Percentiles rank a stretch among this genome's conserved stretches.
Evolutionary conservation across 2,888 invertebrate species (phyloP).

Genomic region (Ennomos fuscantarius): DNA sequence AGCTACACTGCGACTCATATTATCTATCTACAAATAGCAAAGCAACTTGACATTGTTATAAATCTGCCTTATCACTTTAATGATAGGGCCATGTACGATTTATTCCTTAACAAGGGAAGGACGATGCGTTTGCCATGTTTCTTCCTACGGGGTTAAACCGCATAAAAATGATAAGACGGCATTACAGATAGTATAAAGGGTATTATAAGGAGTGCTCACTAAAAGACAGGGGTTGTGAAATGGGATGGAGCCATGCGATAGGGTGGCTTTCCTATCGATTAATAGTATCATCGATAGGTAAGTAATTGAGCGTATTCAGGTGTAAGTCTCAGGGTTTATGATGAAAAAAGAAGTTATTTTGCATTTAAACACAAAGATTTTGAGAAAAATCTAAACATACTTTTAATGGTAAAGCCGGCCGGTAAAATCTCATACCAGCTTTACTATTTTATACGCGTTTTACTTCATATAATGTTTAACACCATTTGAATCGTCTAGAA

Average conservation of each 20-base stretch:
- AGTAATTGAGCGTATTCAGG: slow-evolving; percentile 49
- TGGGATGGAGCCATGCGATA: slow-evolving; percentile 64
- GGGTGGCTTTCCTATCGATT: slow-evolving; percentile 50
- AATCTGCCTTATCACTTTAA: slow-evolving; percentile 62
- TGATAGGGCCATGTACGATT: slow-evolving; percentile 49
- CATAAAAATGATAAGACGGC: slow-evolving; percentile 79
- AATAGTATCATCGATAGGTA: slow-evolving; percentile 48
- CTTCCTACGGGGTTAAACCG: slow-evolving; percentile 63
- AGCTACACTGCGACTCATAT: slow-evolving; percentile 35
- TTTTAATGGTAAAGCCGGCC: too few relatives aligned
- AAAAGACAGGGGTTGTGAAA: slow-evolving; percentile 54
- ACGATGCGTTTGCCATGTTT: slow-evolving; percentile 57
- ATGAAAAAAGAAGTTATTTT: too few relatives aligned
- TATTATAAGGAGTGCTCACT: slow-evolving; percentile 54
- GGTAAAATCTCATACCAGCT: too few relatives aligned
- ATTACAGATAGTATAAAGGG: slow-evolving; percentile 63
- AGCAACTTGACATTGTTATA: slow-evolving; percentile 55
- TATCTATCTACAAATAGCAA: slow-evolving; percentile 37
- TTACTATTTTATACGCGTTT: too few relatives aligned
- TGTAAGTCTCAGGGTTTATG: background rate
- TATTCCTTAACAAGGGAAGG: slow-evolving; percentile 59
- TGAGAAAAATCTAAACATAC: too few relatives aligned
- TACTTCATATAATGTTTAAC: too few relatives aligned
- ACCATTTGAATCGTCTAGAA: too few relatives aligned
- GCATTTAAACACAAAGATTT: too few relatives aligned